phyloP scores from a whole-genome alignment of 2,888 invertebrate species.

The Beris chalybata region DNA sequence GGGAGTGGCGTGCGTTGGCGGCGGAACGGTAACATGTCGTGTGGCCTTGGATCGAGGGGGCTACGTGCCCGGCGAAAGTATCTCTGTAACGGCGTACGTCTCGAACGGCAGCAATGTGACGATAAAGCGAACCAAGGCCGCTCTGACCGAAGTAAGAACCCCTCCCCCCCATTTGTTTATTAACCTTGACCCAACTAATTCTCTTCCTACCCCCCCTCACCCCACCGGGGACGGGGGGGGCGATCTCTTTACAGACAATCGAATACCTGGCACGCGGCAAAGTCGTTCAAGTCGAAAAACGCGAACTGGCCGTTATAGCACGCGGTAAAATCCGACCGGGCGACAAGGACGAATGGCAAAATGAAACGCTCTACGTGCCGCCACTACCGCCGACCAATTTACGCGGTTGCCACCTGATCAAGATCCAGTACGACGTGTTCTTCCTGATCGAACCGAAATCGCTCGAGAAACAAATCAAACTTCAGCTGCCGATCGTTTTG shows the following conservation, averaged over 20 bases:
- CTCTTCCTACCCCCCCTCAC: background rate
- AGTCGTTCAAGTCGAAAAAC: slow-evolving; percentile 81
- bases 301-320: slow-evolving; percentile 77
- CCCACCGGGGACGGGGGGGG: no score
- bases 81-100: slow-evolving; percentile 81
- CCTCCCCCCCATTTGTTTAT: background rate
- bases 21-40: slow-evolving; percentile 83
- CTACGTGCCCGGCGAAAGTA: slow-evolving; percentile 92
- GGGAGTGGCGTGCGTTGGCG: slow-evolving; percentile 85
- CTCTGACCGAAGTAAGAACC: slow-evolving; percentile 65
- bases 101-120: slow-evolving; percentile 83
- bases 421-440: slow-evolving; percentile 90
- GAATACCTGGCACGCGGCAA: slow-evolving; percentile 86
- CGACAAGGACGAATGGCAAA: slow-evolving; percentile 81
- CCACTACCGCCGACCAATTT: slow-evolving; percentile 93
- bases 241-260: no score
- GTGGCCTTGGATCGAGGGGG: slow-evolving; percentile 89
- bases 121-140: slow-evolving; percentile 82
- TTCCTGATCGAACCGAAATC: slow-evolving; percentile 91
- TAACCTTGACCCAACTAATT: no score
- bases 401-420: slow-evolving; percentile 90
- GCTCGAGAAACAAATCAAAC: slow-evolving; percentile 86
- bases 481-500: slow-evolving; percentile 88
- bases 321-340: slow-evolving; percentile 82
- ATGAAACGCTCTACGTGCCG: slow-evolving; percentile 87